A percentile compares a stretch with the other conserved stretches of the same genome.
Evolutionary conservation across 2,113 vertebrate genomes (phyloP).

Genomic region (Ptilonorhynchus violaceus): DNA sequence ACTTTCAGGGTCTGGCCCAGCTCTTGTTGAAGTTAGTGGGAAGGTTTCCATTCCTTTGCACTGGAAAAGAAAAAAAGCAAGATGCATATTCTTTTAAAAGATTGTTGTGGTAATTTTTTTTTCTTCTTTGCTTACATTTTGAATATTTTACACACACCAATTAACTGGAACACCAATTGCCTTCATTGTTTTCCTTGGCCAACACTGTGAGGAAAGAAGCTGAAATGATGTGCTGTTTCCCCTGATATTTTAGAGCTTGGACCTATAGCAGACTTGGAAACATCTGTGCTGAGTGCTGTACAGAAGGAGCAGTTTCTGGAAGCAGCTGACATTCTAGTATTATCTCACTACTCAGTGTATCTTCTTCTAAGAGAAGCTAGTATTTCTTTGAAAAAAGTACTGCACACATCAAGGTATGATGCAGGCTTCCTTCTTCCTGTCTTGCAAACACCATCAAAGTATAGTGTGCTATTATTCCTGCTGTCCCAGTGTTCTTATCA

Average conservation of each 20-base stretch:
- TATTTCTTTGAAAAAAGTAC: background rate
- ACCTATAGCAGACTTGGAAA: background rate
- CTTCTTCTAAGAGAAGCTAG: background rate
- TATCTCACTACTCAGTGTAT: background rate
- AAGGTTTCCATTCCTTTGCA: background rate
- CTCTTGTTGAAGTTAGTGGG: background rate
- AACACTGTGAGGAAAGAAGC: background rate
- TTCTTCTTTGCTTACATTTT: background rate
- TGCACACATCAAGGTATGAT: background rate
- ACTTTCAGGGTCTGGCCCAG: background rate
- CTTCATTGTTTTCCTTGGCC: background rate
- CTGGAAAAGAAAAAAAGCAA: background rate
- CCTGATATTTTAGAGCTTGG: background rate
- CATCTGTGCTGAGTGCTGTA: background rate
- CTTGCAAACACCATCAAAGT: background rate
- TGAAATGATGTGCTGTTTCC: background rate
- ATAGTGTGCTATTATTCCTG: background rate
- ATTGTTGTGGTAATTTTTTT: background rate
- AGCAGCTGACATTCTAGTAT: background rate
- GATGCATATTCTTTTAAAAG: background rate
- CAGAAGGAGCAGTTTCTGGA: background rate
- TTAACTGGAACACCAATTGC: background rate
- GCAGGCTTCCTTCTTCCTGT: background rate
- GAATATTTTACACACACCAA: background rate
- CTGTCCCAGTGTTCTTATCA: background rate